phyloP scores from a whole-genome alignment of 1,140 invertebrate species.

The Bilobella aurantiaca region DNA sequence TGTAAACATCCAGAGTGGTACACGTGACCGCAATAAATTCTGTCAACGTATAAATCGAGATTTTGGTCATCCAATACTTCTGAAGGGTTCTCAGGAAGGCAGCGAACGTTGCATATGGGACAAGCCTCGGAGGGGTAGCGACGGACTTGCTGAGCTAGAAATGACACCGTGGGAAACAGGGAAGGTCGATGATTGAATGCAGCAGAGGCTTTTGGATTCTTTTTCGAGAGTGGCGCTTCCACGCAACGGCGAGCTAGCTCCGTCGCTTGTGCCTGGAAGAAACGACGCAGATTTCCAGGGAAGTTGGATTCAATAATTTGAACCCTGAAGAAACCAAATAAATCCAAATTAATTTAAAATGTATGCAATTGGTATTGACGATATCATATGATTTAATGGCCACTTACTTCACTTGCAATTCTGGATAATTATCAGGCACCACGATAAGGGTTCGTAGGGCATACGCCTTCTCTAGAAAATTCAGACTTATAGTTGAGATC shows the following conservation, averaged over 20 bases:
- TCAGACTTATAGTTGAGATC: slow-evolving; percentile 51
- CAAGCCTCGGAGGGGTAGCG: slow-evolving; percentile 52
- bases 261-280: slow-evolving; percentile 53
- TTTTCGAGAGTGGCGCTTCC: slow-evolving; percentile 53
- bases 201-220: slow-evolving; percentile 36
- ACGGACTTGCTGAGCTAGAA: slow-evolving; percentile 51
- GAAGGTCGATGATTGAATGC: slow-evolving; percentile 54
- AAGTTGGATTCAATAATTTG: slow-evolving; percentile 55
- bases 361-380: neutral
- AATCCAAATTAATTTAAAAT: slow-evolving; percentile 13
- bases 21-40: slow-evolving; percentile 63
- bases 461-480: slow-evolving; percentile 50
- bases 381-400: neutral
- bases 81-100: slow-evolving; percentile 46
- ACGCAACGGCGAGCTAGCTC: slow-evolving; percentile 61
- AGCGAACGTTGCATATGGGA: slow-evolving; percentile 51
- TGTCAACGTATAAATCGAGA: slow-evolving; percentile 52
- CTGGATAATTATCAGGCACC: slow-evolving; percentile 58
- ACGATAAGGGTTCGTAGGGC: slow-evolving; percentile 49
- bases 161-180: slow-evolving; percentile 49
- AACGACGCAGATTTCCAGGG: slow-evolving; percentile 50
- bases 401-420: slow-evolving; percentile 47
- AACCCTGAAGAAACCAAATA: slow-evolving; percentile 41
- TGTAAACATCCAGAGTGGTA: slow-evolving; percentile 63
- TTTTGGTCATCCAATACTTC: slow-evolving; percentile 49